These are phyloP conservation scores for Siniperca knerii DNA, from an alignment of 2,113 vertebrate species.

Conservation along the genomic window DNA sequence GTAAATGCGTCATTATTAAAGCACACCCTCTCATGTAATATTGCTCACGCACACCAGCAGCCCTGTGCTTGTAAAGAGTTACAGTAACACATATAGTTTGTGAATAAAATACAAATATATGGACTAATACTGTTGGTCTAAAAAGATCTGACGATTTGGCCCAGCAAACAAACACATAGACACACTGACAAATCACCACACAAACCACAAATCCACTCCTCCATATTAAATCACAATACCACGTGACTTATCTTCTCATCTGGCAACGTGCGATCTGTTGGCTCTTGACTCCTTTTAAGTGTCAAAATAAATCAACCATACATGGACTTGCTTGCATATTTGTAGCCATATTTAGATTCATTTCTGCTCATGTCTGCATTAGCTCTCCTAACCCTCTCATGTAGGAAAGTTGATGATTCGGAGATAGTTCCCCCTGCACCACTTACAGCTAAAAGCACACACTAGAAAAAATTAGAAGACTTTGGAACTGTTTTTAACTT, in stretches of 20 bases:
- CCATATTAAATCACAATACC: neutral
- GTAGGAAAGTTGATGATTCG: slow-evolving; percentile 68
- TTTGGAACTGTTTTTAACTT: slow-evolving; percentile 29
- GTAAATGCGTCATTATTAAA: no score
- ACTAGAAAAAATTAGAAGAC: slow-evolving; percentile 34
- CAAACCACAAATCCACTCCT: neutral
- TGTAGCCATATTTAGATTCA: slow-evolving; percentile 42
- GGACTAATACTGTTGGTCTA: neutral
- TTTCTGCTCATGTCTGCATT: slow-evolving; percentile 66
- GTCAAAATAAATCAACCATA: slow-evolving; percentile 37
- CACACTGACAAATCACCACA: neutral
- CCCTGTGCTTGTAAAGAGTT: neutral
- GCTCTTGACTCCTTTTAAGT: slow-evolving; percentile 14
- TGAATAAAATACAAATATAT: neutral
- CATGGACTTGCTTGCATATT: neutral
- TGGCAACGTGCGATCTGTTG: neutral
- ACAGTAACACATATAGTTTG: neutral
- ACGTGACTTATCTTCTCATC: slow-evolving; percentile 21
- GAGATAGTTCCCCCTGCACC: slow-evolving; percentile 43
- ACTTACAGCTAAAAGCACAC: slow-evolving; percentile 64
- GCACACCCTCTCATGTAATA: no score
- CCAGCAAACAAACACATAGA: neutral
- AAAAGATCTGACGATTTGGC: neutral
- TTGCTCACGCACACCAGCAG: neutral
- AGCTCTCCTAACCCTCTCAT: slow-evolving; percentile 43